Evolutionary conservation across 2,888 invertebrate species (phyloP).

Genomic region (Eupithecia insigniata): DNA sequence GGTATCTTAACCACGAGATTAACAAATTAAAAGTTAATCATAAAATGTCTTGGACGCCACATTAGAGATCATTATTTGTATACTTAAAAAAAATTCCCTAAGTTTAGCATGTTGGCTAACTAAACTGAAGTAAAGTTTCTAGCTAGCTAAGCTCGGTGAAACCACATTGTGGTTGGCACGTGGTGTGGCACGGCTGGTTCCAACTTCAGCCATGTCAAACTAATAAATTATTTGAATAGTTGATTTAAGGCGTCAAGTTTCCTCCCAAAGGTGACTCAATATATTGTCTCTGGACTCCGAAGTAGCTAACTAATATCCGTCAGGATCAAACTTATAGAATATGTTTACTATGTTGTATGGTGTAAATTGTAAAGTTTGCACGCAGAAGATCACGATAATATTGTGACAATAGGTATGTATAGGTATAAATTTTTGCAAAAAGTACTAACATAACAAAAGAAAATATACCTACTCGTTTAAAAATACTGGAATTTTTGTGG

Average conservation of each 20-base stretch:
- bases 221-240: constrained; percentile 46
- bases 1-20: neutral
- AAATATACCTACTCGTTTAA: neutral
- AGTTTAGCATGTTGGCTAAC: constrained; percentile 32
- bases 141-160: constrained; percentile 28
- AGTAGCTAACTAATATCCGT: constrained; percentile 11
- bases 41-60: neutral
- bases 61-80: neutral
- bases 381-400: neutral
- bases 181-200: constrained; percentile 27
- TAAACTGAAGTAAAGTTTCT: constrained; percentile 39
- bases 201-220: constrained; percentile 41
- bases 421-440: no score
- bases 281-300: constrained; percentile 21
- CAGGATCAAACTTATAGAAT: neutral
- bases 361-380: neutral
- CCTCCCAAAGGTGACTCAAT: constrained; percentile 27
- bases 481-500: neutral
- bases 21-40: neutral
- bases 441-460: neutral
- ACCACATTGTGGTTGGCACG: constrained; percentile 20
- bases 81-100: constrained; percentile 7
- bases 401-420: neutral
- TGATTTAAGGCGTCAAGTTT: constrained; percentile 42
- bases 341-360: constrained; percentile 3